Evolutionary conservation across 2,888 invertebrate genomes (phyloP), one percentile per base, ranked within the genome.

Genomic region (Apotomis turbidana): DNA sequence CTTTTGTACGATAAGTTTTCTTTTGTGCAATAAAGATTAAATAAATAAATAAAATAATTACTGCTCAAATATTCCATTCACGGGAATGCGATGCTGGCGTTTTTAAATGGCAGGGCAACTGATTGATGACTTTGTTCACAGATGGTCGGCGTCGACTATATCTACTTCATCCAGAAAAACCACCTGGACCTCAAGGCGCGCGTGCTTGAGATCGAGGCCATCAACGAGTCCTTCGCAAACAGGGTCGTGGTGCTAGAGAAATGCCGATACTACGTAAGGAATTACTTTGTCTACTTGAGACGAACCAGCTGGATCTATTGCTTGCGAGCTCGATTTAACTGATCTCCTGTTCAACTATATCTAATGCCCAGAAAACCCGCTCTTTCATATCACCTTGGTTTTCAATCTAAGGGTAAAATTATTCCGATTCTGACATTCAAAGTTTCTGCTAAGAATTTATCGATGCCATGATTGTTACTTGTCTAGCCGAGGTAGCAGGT

Each of bases 141-240:
- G 97, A 96, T 99, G 85, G 97, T 98, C 81, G 98, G 98, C 70
- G 98, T 98, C 41, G 98, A 99, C 86, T 96, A 95, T 90, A 96
- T 98, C 52, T 97, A 95, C 88, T 99, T 99, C 91, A 95, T 97
- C 78, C 99, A 99, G 93, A 97, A 96, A 89, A 99, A 99, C 90
- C 95, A 95, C 77, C 91, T 98, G 81, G 97, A 99, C 87, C 93
- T 97, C 77, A 94, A 96, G 78, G 95, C 94, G 78, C 95, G 98
- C 70, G 95, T 96, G 62, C 94, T 99, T 76, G 96, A 96, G 87
- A 99, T 99, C 83, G 97, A 98, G 89, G 98, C 98, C 27, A 96
- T 95, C 75, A 99, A 99, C 88, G 98, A 99, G 89, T 97, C 97
- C 82, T 99, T 98, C 90, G 94, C 97, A 13, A 93, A 95, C 68